Evolutionary conservation across 2,113 vertebrate species (phyloP).

Genomic region (Lycaon pictus): DNA sequence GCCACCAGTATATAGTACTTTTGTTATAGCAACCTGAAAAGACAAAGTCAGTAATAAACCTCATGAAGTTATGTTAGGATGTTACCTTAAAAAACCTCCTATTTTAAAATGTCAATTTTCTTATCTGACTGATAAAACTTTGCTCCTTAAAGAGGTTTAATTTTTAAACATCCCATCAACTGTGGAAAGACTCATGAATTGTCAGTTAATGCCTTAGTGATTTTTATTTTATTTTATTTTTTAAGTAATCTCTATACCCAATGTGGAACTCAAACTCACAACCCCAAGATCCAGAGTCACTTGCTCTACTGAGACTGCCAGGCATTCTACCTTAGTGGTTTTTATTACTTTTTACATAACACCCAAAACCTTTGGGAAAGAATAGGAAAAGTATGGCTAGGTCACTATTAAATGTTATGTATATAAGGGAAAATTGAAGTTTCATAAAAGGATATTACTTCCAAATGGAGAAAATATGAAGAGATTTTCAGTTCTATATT

Average conservation of each 20-base stretch:
- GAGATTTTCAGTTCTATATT: background rate
- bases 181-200: background rate
- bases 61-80: background rate
- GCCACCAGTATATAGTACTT: background rate
- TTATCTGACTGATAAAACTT: background rate
- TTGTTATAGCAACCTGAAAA: background rate
- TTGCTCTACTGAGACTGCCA: too few relatives aligned
- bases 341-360: background rate
- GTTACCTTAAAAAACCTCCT: background rate
- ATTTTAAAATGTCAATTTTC: background rate
- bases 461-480: background rate
- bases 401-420: background rate
- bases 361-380: background rate
- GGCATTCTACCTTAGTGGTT: background rate
- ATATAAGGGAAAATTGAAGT: background rate
- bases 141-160: background rate
- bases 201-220: background rate
- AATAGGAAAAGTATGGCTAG: background rate
- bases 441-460: background rate
- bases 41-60: background rate
- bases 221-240: too few relatives aligned
- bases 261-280: too few relatives aligned
- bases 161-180: background rate
- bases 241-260: too few relatives aligned
- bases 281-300: too few relatives aligned